phyloP scores from a whole-genome alignment of 2,113 vertebrate species.

The Ariopsis seemanni region DNA sequence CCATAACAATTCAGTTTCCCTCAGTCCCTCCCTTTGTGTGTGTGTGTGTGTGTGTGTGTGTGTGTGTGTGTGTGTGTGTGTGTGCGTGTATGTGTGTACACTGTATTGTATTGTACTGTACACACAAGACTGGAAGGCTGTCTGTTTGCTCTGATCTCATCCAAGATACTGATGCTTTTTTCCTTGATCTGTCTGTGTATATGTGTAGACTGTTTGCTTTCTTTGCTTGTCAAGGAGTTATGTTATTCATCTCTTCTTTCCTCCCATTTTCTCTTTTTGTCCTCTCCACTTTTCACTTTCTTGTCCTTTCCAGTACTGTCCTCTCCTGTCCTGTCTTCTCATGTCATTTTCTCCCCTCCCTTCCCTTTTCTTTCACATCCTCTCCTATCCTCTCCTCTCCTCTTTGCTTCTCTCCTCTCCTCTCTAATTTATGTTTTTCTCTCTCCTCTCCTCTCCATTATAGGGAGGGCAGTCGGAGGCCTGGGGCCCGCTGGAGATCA shows the following conservation, averaged over 20 bases:
- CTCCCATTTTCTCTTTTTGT: neutral
- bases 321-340: neutral
- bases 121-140: conserved; percentile 18
- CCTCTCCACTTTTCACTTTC: neutral
- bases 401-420: conserved; percentile 15
- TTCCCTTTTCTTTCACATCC: neutral
- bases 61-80: neutral
- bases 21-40: neutral
- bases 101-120: neutral
- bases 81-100: neutral
- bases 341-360: neutral
- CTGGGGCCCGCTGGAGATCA: conserved; percentile 41
- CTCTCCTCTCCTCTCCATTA: conserved; percentile 53
- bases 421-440: conserved; percentile 51
- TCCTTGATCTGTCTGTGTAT: conserved; percentile 1
- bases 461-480: conserved; percentile 23
- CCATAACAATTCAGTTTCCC: conserved; percentile 56
- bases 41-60: neutral
- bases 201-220: conserved; percentile 1
- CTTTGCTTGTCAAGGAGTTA: conserved; percentile 6
- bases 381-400: conserved; percentile 10
- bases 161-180: conserved; percentile 27
- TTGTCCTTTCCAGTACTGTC: neutral
- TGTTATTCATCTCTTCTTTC: neutral
- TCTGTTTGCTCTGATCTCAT: conserved; percentile 38